Conservation (phyloP, 2,113 vertebrate genomes). For the Solenodon paradoxus region DNA sequence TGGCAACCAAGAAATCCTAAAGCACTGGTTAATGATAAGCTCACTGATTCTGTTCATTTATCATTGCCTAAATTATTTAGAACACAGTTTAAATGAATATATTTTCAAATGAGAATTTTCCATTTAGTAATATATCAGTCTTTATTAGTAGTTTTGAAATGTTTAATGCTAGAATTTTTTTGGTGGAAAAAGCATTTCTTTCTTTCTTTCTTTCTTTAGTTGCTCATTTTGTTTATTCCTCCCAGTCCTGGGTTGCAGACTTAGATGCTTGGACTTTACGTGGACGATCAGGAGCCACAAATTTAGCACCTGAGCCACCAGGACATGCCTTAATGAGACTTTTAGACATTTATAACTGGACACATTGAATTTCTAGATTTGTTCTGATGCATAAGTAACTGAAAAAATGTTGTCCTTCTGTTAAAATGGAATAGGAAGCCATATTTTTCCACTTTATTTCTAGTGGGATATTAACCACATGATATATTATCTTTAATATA, state of each 20-base stretch:
- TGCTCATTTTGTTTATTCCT: too few species aligned
- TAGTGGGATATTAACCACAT: not conserved
- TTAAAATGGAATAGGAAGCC: not conserved
- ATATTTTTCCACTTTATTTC: not conserved
- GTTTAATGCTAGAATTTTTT: not conserved
- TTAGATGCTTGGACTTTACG: too few species aligned
- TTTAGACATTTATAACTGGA: slow-evolving; percentile 26
- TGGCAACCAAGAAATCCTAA: slow-evolving; percentile 79
- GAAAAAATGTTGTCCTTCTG: not conserved
- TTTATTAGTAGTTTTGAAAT: slow-evolving; percentile 8
- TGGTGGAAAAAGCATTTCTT: too few species aligned
- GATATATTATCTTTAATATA: not conserved
- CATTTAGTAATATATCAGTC: not conserved
- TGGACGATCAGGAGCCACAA: too few species aligned
- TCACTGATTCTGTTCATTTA: slow-evolving; percentile 68
- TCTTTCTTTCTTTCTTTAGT: too few species aligned
- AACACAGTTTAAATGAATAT: slow-evolving; percentile 27
- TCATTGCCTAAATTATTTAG: slow-evolving; percentile 67
- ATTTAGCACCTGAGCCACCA: too few species aligned
- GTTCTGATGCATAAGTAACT: not conserved
- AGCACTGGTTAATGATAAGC: slow-evolving; percentile 77
- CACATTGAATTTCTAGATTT: slow-evolving; percentile 3
- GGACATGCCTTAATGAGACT: too few species aligned
- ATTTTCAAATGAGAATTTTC: slow-evolving; percentile 48
- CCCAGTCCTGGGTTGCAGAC: too few species aligned